Evolutionary conservation across 2,888 invertebrate genomes (phyloP), one percentile per base, ranked within the genome.

Genomic region (Gandaritis pyraliata): DNA sequence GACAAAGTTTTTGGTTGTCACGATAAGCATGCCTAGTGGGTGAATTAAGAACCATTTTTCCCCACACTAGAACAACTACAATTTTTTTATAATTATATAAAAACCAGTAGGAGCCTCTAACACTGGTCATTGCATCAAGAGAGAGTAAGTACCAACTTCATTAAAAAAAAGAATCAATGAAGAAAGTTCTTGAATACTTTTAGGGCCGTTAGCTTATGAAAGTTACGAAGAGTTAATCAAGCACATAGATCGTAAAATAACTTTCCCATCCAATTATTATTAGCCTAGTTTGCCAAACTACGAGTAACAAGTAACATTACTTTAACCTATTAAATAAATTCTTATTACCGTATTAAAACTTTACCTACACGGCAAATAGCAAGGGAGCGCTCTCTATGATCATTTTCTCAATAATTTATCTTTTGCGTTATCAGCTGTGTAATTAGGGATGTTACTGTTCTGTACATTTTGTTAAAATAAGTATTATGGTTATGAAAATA

Each of bases 261-360:
- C 29, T 61, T 58, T 49, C 48, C 15, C 52, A 51, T 51, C 50
- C 55, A 48, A 57, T 48, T 51, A 57, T 48, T 51, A 38, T 53
- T 57, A 53, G 41, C 49, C 41, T 18, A 48, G 57, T 57, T 61
- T 11, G 52, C 39, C 16, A 53, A 61, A 57, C 47, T 45, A 54
- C 53, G 53, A 54, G 53, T 58, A 51, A 57, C 61, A 61, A 61
- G 56, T 52, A 50, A 49, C 45, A 56, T 57, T 60, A 53, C 50
- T 51, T 38, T 15, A 38, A 46, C 54, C 64, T 53, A 65, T 69
- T 57, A 66, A 65, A 67, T 65, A 64, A 66, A 70, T 66, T 67
- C 62, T 67, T 67, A 70, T 64, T 66, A 65, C 62, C 45, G 61
- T 58, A 60, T 66, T 64, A 66, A 64, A 70, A 68, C 61, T 68